phyloP scores from a whole-genome alignment of 2,797 vertebrate species.

The Danio choprae region DNA sequence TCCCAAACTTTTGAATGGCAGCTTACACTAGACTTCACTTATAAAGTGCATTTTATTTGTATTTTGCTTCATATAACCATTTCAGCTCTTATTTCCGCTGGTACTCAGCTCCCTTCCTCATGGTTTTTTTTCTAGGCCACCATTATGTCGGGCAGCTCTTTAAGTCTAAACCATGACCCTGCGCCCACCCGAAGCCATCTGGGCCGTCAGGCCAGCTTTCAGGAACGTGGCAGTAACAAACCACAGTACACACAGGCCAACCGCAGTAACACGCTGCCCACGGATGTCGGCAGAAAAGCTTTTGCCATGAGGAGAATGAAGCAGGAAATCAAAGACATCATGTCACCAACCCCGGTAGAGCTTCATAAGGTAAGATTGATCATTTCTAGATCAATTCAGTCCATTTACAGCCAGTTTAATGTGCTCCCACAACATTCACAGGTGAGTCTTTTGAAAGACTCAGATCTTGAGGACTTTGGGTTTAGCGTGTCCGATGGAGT shows the following conservation, averaged over 20 bases:
- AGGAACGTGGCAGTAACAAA: slow-evolving; percentile 89
- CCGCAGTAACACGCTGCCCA: slow-evolving; percentile 95
- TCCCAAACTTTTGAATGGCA: too few species aligned
- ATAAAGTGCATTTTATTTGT: slow-evolving; percentile 17
- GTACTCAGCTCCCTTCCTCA: neutral
- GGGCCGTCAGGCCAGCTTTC: slow-evolving; percentile 96
- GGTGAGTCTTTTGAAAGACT: slow-evolving; percentile 87
- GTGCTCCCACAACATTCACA: slow-evolving; percentile 55
- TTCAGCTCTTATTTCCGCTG: slow-evolving; percentile 3
- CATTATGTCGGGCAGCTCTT: slow-evolving; percentile 97
- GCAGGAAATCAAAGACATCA: slow-evolving; percentile 94
- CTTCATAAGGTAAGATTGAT: slow-evolving; percentile 89
- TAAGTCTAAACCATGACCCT: slow-evolving; percentile 94
- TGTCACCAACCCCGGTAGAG: slow-evolving; percentile 95
- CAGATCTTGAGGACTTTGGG: slow-evolving; percentile 92
- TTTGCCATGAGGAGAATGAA: slow-evolving; percentile 94
- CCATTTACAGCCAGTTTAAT: neutral
- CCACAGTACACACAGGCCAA: slow-evolving; percentile 87
- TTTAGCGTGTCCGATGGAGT: slow-evolving; percentile 97
- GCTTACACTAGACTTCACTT: neutral
- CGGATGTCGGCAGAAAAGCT: slow-evolving; percentile 90
- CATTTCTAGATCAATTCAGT: neutral
- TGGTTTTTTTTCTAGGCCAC: slow-evolving; percentile 84
- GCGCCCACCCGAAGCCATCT: slow-evolving; percentile 85
- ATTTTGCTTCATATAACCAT: slow-evolving; percentile 2